A percentile compares a stretch with the other conserved stretches of the same genome.
These are phyloP conservation scores for Argentina silus DNA, from an alignment of 2,797 vertebrate genomes.

Conservation along the genomic window DNA sequence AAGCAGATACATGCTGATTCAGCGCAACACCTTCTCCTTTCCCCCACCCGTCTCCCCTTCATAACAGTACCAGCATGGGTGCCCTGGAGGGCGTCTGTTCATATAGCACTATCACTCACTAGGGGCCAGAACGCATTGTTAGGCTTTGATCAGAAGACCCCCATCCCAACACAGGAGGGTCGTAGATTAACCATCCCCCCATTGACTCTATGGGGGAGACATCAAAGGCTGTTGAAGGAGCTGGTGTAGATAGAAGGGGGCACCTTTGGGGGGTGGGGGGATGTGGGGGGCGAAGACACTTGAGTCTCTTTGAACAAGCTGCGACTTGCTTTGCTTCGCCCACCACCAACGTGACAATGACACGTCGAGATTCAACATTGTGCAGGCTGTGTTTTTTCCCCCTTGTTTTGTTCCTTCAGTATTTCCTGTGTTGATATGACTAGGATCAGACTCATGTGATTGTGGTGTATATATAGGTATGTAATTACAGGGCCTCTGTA, in stretches of 20 bases:
- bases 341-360: not conserved
- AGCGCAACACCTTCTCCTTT: not conserved
- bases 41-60: slow-evolving; percentile 10
- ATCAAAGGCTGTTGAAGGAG: not conserved
- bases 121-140: slow-evolving; percentile 35
- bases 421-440: not conserved
- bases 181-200: not conserved
- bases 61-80: slow-evolving; percentile 38
- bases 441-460: too few species aligned
- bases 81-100: slow-evolving; percentile 10
- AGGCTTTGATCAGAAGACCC: slow-evolving; percentile 3
- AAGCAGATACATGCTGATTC: not conserved
- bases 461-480: not conserved
- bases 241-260: not conserved
- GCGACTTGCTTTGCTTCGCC: slow-evolving; percentile 31
- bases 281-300: not conserved
- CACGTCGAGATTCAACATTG: slow-evolving; percentile 17
- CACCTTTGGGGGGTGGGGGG: too few species aligned
- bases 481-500: not conserved
- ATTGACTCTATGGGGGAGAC: not conserved
- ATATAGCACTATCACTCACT: slow-evolving; percentile 33
- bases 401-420: not conserved
- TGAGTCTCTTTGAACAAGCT: slow-evolving; percentile 52
- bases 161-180: not conserved
- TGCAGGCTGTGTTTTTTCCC: not conserved